phyloP scores from a whole-genome alignment of 2,888 invertebrate genomes.

The Euplagia quadripunctaria region DNA sequence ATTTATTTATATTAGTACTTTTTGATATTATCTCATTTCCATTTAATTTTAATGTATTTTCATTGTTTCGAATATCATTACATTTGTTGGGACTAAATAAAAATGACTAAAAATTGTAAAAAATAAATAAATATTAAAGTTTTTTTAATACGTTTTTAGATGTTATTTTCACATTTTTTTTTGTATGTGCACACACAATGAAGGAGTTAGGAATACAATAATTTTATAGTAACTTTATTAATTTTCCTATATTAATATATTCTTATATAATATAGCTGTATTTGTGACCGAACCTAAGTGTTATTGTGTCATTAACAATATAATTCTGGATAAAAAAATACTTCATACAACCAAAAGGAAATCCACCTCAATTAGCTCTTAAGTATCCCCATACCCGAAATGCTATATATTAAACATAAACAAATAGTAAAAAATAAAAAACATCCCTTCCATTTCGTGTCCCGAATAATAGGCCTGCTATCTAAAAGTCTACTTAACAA shows the following conservation, averaged over 20 bases:
- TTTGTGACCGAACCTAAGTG: conserved; percentile 26
- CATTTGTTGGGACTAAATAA: not conserved
- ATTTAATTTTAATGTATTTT: conserved; percentile 1
- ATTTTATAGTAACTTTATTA: not conserved
- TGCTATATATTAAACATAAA: not conserved
- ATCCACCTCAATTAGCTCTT: conserved; percentile 76
- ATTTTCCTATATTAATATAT: not conserved
- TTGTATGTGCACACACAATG: not conserved
- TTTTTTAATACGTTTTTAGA: conserved; percentile 3
- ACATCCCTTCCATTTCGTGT: too few species aligned
- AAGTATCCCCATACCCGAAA: conserved; percentile 39
- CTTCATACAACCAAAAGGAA: conserved; percentile 81
- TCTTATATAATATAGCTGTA: conserved; percentile 17
- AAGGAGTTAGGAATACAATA: conserved; percentile 14
- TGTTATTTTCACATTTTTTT: conserved; percentile 10
- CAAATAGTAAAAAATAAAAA: too few species aligned
- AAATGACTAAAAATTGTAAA: not conserved
- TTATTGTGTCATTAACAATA: conserved; percentile 1
- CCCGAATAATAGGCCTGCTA: not conserved
- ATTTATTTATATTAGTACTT: conserved; percentile 28
- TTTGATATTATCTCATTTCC: conserved; percentile 6
- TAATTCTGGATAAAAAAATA: conserved; percentile 54
- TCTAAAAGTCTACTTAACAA: not conserved
- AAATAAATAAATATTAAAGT: conserved; percentile 4
- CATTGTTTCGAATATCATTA: not conserved